Conservation (phyloP, 1,140 invertebrate species). For the Anagrus nilaparvatae region DNA sequence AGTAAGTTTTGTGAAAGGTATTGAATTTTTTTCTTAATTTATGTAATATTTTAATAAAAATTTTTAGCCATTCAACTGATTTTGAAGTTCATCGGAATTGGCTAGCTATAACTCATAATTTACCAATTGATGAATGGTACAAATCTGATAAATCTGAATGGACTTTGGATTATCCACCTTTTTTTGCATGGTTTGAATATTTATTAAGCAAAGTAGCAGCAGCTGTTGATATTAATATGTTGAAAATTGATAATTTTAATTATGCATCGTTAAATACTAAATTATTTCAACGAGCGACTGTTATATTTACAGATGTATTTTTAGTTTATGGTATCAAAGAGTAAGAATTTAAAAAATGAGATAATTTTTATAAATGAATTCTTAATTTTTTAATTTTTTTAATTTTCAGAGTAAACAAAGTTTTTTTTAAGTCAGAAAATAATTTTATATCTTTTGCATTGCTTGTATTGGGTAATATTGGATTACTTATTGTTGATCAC, state of each 20-base stretch:
- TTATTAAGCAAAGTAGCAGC: slow-evolving; percentile 66
- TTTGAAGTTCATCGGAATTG: slow-evolving; percentile 98
- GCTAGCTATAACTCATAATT: slow-evolving; percentile 86
- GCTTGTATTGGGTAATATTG: slow-evolving; percentile 71
- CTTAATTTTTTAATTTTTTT: not conserved
- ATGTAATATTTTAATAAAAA: slow-evolving; percentile 4
- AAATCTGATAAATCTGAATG: slow-evolving; percentile 82
- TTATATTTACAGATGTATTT: slow-evolving; percentile 79
- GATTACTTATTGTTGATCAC: slow-evolving; percentile 90
- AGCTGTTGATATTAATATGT: slow-evolving; percentile 81
- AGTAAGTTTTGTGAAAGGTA: too few species aligned
- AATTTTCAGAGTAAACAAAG: slow-evolving; percentile 26
- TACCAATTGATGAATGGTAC: slow-evolving; percentile 84
- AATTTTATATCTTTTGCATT: slow-evolving; percentile 24
- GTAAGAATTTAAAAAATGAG: slow-evolving; percentile 35
- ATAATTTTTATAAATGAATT: slow-evolving; percentile 3
- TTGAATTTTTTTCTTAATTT: not conserved
- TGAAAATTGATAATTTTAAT: slow-evolving; percentile 72
- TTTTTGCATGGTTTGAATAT: slow-evolving; percentile 98
- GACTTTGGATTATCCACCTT: slow-evolving; percentile 98
- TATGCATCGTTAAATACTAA: slow-evolving; percentile 74
- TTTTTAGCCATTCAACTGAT: slow-evolving; percentile 73
- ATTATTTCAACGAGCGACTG: slow-evolving; percentile 84
- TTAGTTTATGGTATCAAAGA: slow-evolving; percentile 68
- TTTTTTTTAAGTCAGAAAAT: slow-evolving; percentile 23